These are phyloP conservation scores for Ianthella basta DNA, from an alignment of 37 sponge, comb jelly and placozoan species.

Conservation along the genomic window DNA sequence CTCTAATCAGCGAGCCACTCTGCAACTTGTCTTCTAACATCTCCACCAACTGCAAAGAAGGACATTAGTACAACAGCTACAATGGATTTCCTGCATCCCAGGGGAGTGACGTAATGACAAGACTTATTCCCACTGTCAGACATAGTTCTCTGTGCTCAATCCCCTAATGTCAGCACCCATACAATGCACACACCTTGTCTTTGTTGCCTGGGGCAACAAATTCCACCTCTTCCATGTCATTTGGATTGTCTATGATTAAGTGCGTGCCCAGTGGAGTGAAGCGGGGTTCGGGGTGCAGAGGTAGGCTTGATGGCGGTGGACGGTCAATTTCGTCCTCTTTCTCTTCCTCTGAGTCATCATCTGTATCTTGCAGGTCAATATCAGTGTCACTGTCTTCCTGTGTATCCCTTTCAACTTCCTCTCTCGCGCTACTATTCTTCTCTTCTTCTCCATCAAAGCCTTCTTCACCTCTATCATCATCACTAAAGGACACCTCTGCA, in stretches of 20 bases:
- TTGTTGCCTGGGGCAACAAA: background rate
- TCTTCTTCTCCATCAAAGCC: background rate
- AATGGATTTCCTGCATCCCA: no score
- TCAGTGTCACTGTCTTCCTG: background rate
- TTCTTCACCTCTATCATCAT: background rate
- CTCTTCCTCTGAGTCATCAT: background rate
- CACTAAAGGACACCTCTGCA: background rate
- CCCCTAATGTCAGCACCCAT: no score
- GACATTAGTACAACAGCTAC: background rate
- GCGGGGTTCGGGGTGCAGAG: no score
- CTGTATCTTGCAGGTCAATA: background rate
- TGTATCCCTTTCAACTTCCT: background rate
- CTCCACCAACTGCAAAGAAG: slow-evolving; percentile 35
- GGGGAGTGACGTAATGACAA: no score
- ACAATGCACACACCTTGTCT: no score
- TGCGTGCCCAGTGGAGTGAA: no score
- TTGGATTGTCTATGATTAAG: no score
- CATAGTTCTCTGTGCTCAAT: no score
- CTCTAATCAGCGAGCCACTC: slow-evolving; percentile 47
- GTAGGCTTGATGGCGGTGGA: no score
- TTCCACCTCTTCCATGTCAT: background rate
- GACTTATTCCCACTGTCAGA: no score
- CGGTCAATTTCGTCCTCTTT: background rate
- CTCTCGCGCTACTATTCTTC: background rate
- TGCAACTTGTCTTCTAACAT: slow-evolving; percentile 46